phyloP scores from a whole-genome alignment of 2,113 vertebrate genomes.

The Odocoileus virginianus region DNA sequence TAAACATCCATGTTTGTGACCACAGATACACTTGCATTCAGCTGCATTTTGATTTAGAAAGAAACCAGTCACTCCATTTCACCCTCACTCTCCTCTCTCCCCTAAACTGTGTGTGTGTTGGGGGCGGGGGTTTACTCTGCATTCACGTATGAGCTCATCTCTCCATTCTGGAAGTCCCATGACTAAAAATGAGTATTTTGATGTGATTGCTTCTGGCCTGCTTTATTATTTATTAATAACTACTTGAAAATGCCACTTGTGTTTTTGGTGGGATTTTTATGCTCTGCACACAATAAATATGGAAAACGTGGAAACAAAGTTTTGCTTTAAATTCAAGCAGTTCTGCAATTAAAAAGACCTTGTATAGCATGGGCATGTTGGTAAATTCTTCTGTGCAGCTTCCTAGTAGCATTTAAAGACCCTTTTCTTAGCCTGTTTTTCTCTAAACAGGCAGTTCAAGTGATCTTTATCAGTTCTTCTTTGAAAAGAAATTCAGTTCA shows the following conservation, averaged over 20 bases:
- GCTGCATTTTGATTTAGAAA: not conserved
- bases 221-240: slow-evolving; percentile 89
- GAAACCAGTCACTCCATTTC: not conserved
- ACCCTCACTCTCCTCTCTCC: not conserved
- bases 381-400: not conserved
- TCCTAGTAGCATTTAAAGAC: not conserved
- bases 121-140: not conserved
- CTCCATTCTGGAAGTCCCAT: slow-evolving; percentile 73
- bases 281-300: not conserved
- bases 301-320: not conserved
- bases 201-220: slow-evolving; percentile 86
- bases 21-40: not conserved
- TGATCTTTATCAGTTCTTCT: not conserved
- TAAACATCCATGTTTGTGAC: not conserved
- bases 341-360: not conserved
- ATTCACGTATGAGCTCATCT: slow-evolving; percentile 72
- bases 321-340: not conserved
- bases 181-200: slow-evolving; percentile 83
- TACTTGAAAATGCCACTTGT: slow-evolving; percentile 82
- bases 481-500: slow-evolving; percentile 15
- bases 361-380: not conserved
- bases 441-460: not conserved
- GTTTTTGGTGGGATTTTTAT: slow-evolving; percentile 60
- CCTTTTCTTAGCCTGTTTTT: not conserved
- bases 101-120: not conserved